Evolutionary conservation across 2,113 vertebrate genomes (phyloP).

Genomic region (Nothoprocta perdicaria): DNA sequence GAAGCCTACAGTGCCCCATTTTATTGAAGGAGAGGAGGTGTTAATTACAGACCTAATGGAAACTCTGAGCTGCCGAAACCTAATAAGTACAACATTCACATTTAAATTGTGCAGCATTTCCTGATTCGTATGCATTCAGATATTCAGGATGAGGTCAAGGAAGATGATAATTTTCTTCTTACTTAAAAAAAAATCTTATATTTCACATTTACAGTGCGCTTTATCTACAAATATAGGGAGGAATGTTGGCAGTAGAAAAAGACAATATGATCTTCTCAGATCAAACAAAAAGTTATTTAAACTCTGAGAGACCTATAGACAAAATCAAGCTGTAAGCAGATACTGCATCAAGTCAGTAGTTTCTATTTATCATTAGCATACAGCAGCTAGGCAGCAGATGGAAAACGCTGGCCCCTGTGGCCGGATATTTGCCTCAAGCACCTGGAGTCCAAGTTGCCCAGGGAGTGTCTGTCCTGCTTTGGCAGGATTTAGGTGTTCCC

Average conservation of each 20-base stretch:
- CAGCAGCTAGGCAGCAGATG: background rate
- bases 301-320: background rate
- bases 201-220: background rate
- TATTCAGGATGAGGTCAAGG: background rate
- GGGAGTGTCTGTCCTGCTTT: background rate
- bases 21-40: background rate
- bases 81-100: background rate
- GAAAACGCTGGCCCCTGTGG: background rate
- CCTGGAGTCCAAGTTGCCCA: background rate
- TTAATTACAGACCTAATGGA: conserved; percentile 30
- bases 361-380: background rate
- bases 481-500: background rate
- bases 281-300: background rate
- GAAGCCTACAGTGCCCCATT: background rate
- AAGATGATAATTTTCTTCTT: background rate
- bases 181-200: background rate
- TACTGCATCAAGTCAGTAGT: background rate
- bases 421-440: background rate
- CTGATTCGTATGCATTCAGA: background rate
- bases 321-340: background rate
- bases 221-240: background rate
- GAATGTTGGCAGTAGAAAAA: background rate
- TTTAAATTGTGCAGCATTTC: background rate
- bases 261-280: background rate
- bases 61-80: background rate